Percentiles rank a stretch among this genome's conserved stretches.
Conservation (phyloP, 2,797 vertebrate genomes). For the Poecilia velifera region DNA sequence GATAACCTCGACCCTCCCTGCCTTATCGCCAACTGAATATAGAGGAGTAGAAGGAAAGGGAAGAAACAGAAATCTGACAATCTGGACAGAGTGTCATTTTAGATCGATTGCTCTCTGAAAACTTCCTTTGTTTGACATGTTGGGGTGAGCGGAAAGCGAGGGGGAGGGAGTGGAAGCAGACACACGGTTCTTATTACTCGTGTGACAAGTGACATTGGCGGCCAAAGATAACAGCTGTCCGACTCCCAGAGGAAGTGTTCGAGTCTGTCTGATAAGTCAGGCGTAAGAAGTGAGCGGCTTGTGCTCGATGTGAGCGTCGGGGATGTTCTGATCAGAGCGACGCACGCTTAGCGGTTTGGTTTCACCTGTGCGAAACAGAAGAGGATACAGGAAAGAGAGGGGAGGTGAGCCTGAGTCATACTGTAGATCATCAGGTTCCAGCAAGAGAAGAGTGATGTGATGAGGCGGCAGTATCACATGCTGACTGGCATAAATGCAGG, state of each 20-base stretch:
- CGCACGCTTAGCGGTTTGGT: slow-evolving; percentile 4
- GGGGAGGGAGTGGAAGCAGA: slow-evolving; percentile 12
- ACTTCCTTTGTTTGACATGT: slow-evolving; percentile 70
- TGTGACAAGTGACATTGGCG: slow-evolving; percentile 69
- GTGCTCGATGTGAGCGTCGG: slow-evolving; percentile 29
- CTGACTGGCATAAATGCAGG: neutral
- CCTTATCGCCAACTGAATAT: slow-evolving; percentile 50
- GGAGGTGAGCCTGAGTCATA: slow-evolving; percentile 43
- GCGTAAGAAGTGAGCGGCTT: slow-evolving; percentile 45
- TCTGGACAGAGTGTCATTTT: slow-evolving; percentile 64
- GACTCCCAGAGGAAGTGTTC: slow-evolving; percentile 72
- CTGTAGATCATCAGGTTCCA: slow-evolving; percentile 36
- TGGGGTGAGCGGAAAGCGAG: neutral
- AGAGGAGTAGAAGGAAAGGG: slow-evolving; percentile 8
- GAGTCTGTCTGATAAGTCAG: slow-evolving; percentile 69
- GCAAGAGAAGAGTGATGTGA: slow-evolving; percentile 8
- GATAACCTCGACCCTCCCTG: slow-evolving; percentile 44
- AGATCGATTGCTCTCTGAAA: slow-evolving; percentile 70
- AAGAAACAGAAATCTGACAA: slow-evolving; percentile 60
- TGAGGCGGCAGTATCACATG: slow-evolving; percentile 12
- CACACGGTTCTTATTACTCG: slow-evolving; percentile 69
- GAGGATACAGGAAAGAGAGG: slow-evolving; percentile 1
- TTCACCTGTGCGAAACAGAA: neutral
- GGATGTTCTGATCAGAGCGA: slow-evolving; percentile 28
- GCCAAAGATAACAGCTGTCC: slow-evolving; percentile 76